Evolutionary conservation across 2,797 vertebrate genomes (phyloP).

Genomic region (Chloroceryle amazona): DNA sequence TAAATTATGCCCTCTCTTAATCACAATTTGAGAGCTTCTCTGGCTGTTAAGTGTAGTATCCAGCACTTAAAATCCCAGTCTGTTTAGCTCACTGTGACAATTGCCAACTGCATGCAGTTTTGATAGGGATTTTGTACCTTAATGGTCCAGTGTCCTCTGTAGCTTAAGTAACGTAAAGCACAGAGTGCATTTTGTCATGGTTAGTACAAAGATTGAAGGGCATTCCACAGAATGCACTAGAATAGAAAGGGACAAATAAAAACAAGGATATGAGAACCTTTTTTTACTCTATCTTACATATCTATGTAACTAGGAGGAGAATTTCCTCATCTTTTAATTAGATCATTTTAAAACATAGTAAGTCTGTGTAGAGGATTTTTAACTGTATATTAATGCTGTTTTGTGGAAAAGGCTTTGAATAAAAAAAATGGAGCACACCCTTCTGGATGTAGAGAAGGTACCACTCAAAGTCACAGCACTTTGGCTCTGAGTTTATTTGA

Average conservation of each 20-base stretch:
- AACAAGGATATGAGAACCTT: neutral
- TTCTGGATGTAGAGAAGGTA: neutral
- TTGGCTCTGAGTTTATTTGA: neutral
- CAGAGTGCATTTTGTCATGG: neutral
- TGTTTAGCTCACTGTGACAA: constrained; percentile 12
- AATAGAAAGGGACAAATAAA: neutral
- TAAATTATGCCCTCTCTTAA: constrained; percentile 46
- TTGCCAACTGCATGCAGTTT: neutral
- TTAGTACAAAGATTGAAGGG: neutral
- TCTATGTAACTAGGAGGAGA: neutral
- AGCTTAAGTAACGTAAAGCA: neutral
- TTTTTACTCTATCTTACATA: neutral
- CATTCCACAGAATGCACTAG: neutral
- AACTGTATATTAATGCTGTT: neutral
- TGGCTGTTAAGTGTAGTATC: constrained; percentile 16
- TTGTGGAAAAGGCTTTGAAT: neutral
- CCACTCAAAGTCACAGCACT: neutral
- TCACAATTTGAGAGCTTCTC: constrained; percentile 38
- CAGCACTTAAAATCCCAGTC: constrained; percentile 48
- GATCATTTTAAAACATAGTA: neutral
- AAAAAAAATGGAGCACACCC: neutral
- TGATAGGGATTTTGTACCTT: neutral
- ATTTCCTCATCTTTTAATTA: neutral
- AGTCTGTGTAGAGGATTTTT: neutral
- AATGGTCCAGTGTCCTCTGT: neutral